Percentiles rank a stretch among this genome's conserved stretches.
phyloP scores from a whole-genome alignment of 2,797 vertebrate species.

The Sebastes nivosus region DNA sequence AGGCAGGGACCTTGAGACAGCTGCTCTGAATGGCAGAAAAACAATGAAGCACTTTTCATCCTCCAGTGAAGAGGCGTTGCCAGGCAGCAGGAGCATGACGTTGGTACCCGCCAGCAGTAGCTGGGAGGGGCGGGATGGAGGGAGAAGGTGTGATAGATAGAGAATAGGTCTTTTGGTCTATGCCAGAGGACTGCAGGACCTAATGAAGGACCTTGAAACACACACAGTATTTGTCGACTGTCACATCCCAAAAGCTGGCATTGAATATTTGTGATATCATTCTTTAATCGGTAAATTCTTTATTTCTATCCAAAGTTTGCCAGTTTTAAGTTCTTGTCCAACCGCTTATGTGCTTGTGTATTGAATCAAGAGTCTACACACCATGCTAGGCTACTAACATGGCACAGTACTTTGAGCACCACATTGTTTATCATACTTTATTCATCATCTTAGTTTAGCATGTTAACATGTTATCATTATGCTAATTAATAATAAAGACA shows the following conservation, averaged over 20 bases:
- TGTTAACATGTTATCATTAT: not conserved
- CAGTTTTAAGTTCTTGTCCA: not conserved
- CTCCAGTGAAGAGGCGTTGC: constrained; percentile 77
- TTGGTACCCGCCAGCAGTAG: constrained; percentile 18
- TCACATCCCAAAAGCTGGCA: not conserved
- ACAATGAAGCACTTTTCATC: constrained; percentile 71
- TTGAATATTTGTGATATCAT: not conserved
- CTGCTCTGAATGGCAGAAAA: constrained; percentile 73
- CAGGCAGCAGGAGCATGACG: constrained; percentile 76
- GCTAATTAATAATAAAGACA: not conserved
- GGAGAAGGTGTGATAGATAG: constrained; percentile 6
- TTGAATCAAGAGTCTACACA: not conserved
- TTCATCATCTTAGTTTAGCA: not conserved
- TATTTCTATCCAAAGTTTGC: too few relatives aligned
- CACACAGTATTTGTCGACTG: too few relatives aligned
- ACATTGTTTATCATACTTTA: not conserved
- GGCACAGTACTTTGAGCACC: not conserved
- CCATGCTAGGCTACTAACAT: not conserved
- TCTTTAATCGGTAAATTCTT: not conserved
- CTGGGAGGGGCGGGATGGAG: constrained; percentile 7
- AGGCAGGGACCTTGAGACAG: constrained; percentile 76
- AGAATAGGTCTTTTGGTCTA: not conserved
- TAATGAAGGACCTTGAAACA: not conserved
- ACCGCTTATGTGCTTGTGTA: not conserved
- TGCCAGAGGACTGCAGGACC: not conserved